Conservation (phyloP, 2,113 vertebrate genomes). For the Xenotilapia caudafasciata region DNA sequence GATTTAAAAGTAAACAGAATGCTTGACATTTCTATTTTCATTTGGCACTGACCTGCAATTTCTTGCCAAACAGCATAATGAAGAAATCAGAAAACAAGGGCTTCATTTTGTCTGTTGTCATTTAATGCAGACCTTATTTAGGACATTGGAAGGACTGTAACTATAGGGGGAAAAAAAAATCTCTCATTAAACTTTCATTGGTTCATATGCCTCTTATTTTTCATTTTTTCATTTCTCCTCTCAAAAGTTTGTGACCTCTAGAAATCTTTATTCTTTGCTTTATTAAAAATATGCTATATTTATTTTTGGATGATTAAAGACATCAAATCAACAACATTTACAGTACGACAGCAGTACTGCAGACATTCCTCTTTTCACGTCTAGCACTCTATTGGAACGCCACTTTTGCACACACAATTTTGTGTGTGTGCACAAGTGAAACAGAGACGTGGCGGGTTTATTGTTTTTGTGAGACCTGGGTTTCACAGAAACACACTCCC, state of each 20-base stretch:
- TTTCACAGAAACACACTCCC: neutral
- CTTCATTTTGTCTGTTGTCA: neutral
- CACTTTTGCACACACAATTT: neutral
- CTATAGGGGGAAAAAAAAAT: fast-evolving
- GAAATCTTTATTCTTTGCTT: neutral
- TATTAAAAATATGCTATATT: neutral
- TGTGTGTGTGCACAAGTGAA: neutral
- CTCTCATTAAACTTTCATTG: neutral
- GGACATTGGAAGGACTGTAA: neutral
- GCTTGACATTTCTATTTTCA: neutral
- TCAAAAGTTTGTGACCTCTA: neutral
- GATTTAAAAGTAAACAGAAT: neutral
- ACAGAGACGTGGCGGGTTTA: neutral
- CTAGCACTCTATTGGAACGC: neutral
- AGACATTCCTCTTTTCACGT: neutral
- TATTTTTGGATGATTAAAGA: neutral
- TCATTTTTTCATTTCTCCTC: neutral
- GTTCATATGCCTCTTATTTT: neutral
- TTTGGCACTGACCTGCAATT: neutral
- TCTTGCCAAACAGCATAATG: neutral
- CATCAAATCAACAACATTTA: neutral
- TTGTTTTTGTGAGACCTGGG: neutral
- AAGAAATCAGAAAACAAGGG: neutral
- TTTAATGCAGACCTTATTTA: neutral
- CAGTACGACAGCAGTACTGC: neutral